Evolutionary conservation across 2,113 vertebrate genomes (phyloP), one percentile per base, ranked within the genome.

Genomic region (Nothobranchius kuhntae): DNA sequence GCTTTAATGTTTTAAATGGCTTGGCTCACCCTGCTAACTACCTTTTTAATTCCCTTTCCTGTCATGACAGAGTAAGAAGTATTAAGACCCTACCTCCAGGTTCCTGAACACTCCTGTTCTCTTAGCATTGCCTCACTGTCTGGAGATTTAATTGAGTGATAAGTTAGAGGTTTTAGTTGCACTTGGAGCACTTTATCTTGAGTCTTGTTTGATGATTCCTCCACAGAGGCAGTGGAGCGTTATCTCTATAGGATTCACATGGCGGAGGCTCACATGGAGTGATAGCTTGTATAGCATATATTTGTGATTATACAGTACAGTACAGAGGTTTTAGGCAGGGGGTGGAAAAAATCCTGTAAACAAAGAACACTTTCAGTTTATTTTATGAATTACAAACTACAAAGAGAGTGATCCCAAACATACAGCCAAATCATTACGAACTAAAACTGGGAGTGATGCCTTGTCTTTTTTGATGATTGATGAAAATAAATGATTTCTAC

Each of bases 11-110:
- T 51, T 38, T 53, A 46, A 53, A 59, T 17, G 54, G 24, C 38
- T 40, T 24, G 38, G 10, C n/a, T 45, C 36, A 40, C 35, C 21
- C 52, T 50, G 52, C 10, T 30, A 35, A 68, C 46, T 30, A 21
- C 14, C 53, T 57, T 57, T 44, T 56, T 30, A 30, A 35, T 42
- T 56, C 48, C 36, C 14, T 24, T 50, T 46, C 46, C 24, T 63
- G 35, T 57, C 60, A 64, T 9, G 3, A 21, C 3, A 24, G 8
- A 30, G 53, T 56, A 30, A 63, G 45, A 57, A n/a, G 45, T 24
- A 62, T 71, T 71, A 71, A 71, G 42, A 44, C 7, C n/a, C 30
- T 13, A 36, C 12, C 53, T 61, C 7, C 13, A 7, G 35, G n/a
- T 53, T 70, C 6, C 26, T 38, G 26, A 61, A 60, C 21, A n/a